These are phyloP conservation scores for Pilophorus perplexus DNA, from an alignment of 2,888 invertebrate species.

Conservation along the genomic window DNA sequence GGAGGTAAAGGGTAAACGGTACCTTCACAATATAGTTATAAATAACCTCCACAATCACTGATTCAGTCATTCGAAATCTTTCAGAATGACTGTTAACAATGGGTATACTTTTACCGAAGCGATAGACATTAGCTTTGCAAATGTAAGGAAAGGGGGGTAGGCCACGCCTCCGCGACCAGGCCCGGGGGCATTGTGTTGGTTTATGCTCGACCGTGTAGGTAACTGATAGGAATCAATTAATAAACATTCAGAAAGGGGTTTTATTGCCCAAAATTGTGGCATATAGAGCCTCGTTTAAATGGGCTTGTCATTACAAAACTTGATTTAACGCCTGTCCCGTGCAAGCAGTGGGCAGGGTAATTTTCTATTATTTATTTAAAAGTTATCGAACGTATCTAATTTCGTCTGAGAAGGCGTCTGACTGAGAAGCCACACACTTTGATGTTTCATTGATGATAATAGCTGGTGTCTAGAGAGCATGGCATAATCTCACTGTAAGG, in stretches of 20 bases:
- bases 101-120: slow-evolving; percentile 6
- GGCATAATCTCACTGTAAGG: too few relatives aligned
- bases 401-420: too few relatives aligned
- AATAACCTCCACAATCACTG: slow-evolving; percentile 29
- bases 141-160: slow-evolving; percentile 2
- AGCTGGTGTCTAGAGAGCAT: too few relatives aligned
- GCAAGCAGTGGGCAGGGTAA: slow-evolving; percentile 2
- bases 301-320: slow-evolving; percentile 18
- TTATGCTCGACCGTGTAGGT: slow-evolving; percentile 26
- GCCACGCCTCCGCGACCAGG: slow-evolving; percentile 11
- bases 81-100: slow-evolving; percentile 24
- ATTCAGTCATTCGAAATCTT: slow-evolving; percentile 22
- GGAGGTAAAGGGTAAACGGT: slow-evolving; percentile 20
- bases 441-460: too few relatives aligned
- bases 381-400: too few relatives aligned
- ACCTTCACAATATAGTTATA: slow-evolving; percentile 40
- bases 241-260: slow-evolving; percentile 29
- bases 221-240: slow-evolving; percentile 35
- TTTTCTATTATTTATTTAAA: background rate
- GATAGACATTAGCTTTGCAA: slow-evolving; percentile 37
- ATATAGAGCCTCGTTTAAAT: slow-evolving; percentile 6
- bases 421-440: too few relatives aligned
- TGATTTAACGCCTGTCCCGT: slow-evolving; percentile 23
- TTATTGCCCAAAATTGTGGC: slow-evolving; percentile 32
- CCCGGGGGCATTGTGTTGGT: slow-evolving; percentile 17